Evolutionary conservation across 64 coral and sea anemone species (phyloP).

Genomic region (Stylophora pistillata): DNA sequence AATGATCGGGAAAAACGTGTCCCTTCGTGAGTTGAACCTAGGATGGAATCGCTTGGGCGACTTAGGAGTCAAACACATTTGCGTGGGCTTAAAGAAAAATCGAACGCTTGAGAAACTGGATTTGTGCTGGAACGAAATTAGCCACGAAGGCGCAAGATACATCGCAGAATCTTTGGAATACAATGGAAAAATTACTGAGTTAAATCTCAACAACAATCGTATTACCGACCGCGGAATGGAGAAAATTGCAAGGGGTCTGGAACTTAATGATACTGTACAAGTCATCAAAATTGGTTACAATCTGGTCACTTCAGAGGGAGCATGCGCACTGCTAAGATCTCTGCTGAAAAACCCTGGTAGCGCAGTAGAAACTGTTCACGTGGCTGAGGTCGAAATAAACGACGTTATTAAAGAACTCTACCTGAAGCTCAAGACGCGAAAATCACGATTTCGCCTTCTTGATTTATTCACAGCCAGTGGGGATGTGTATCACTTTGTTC

Average conservation of each 20-base stretch:
- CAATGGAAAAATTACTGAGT: conserved; percentile 64
- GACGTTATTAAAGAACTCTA: conserved; percentile 63
- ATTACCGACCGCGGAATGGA: conserved; percentile 80
- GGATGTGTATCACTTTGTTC: conserved; percentile 68
- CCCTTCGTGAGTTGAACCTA: conserved; percentile 60
- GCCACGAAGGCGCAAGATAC: conserved; percentile 46
- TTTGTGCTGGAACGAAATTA: conserved; percentile 89
- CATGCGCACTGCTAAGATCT: conserved; percentile 59
- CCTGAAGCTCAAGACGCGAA: conserved; percentile 49
- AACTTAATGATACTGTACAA: conserved; percentile 69
- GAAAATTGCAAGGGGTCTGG: conserved; percentile 68
- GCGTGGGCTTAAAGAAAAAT: conserved; percentile 47
- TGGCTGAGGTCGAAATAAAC: conserved; percentile 81
- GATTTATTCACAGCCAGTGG: conserved; percentile 76
- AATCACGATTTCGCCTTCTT: conserved; percentile 59
- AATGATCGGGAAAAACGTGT: conserved; percentile 55
- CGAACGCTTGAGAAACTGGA: conserved; percentile 63
- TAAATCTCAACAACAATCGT: conserved; percentile 86
- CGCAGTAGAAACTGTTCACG: conserved; percentile 57
- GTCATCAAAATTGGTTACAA: conserved; percentile 67
- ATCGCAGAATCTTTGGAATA: conserved; percentile 52
- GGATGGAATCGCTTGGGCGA: conserved; percentile 92
- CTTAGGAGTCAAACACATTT: conserved; percentile 58
- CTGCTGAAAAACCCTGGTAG: conserved; percentile 51
- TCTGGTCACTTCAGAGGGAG: conserved; percentile 62